These are phyloP conservation scores for Trachythela sp. DNA, from an alignment of 64 coral and sea anemone species.

Conservation along the genomic window DNA sequence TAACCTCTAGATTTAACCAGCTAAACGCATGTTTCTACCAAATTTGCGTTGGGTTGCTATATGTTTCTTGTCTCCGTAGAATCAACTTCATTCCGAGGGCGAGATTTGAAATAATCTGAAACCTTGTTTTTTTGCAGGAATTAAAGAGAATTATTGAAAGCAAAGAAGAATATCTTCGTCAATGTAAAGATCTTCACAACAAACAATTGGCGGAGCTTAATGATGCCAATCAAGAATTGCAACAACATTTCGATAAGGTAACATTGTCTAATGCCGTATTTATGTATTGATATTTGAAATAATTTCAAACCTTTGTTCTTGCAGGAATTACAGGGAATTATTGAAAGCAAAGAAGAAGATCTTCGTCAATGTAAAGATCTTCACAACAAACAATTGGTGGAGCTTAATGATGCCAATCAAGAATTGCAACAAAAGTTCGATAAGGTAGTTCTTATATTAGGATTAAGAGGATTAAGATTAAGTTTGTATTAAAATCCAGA, in stretches of 20 bases:
- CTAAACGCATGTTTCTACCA: no score
- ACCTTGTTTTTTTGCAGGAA: not conserved
- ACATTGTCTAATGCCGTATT: no score
- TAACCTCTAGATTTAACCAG: no score
- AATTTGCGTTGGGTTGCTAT: no score
- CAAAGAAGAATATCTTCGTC: not conserved
- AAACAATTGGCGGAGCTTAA: not conserved
- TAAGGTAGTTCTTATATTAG: no score
- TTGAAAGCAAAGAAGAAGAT: not conserved
- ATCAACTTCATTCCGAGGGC: no score
- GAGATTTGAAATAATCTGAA: no score
- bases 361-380: not conserved
- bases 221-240: not conserved
- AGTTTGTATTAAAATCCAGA: no score
- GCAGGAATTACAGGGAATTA: not conserved
- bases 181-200: not conserved
- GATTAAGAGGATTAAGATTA: no score
- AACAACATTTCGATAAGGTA: not conserved
- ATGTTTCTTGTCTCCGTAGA: no score
- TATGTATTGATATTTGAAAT: no score
- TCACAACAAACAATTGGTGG: not conserved
- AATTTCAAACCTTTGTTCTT: not conserved
- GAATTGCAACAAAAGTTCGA: not conserved
- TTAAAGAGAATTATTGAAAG: not conserved
- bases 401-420: not conserved